phyloP scores from a whole-genome alignment of 2,888 invertebrate species.

The Apocheima hispidaria region DNA sequence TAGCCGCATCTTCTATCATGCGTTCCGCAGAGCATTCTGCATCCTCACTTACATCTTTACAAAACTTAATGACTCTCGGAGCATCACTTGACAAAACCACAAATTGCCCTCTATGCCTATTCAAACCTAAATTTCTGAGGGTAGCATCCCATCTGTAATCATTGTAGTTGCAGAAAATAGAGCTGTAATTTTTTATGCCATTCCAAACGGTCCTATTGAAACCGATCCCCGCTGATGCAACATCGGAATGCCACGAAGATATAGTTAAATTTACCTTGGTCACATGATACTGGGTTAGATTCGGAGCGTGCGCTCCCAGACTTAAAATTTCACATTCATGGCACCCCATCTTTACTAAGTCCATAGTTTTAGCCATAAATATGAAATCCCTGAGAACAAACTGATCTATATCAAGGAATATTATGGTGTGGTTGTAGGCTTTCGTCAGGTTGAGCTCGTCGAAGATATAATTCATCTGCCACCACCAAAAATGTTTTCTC shows the following conservation, averaged over 20 bases:
- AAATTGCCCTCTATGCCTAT: constrained; percentile 45
- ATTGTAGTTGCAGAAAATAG: constrained; percentile 57
- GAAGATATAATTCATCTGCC: constrained; percentile 61
- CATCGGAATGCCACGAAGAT: constrained; percentile 50
- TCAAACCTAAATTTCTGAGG: constrained; percentile 48
- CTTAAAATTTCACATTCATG: constrained; percentile 57
- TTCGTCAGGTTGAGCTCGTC: constrained; percentile 48
- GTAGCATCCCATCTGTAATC: constrained; percentile 63
- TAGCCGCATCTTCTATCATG: constrained; percentile 40
- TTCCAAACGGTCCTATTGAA: constrained; percentile 60
- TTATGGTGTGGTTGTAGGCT: constrained; percentile 44
- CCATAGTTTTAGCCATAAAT: constrained; percentile 49
- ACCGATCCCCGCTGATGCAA: constrained; percentile 51
- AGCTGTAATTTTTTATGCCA: constrained; percentile 47
- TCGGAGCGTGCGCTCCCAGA: constrained; percentile 52
- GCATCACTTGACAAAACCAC: constrained; percentile 48
- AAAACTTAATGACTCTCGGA: constrained; percentile 56
- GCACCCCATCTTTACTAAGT: constrained; percentile 40
- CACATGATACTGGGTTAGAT: constrained; percentile 37
- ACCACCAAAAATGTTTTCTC: constrained; percentile 66
- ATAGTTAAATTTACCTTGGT: constrained; percentile 39
- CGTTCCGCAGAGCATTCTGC: constrained; percentile 40
- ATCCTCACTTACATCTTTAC: constrained; percentile 38
- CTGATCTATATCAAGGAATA: constrained; percentile 56
- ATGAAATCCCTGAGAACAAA: constrained; percentile 59